phyloP scores from a whole-genome alignment of 2,797 vertebrate genomes.

The Meriones psammophilus region DNA sequence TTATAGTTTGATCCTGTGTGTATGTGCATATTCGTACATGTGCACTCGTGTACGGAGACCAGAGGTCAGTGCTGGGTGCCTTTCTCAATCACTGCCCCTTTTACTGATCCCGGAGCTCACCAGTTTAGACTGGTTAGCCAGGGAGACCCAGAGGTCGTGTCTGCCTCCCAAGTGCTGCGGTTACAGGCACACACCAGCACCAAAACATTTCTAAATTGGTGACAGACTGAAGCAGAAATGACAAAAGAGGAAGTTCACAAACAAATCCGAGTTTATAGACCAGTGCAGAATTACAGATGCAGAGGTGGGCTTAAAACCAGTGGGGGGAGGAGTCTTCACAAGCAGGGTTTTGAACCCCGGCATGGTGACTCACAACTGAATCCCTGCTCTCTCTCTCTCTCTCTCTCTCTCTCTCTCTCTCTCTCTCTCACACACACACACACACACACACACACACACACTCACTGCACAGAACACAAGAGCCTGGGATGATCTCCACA shows the following conservation, averaged over 20 bases:
- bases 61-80: background rate
- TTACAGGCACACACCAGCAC: background rate
- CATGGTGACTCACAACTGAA: background rate
- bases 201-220: background rate
- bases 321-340: background rate
- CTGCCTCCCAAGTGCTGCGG: background rate
- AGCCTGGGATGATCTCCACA: background rate
- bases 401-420: no score
- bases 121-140: background rate
- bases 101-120: background rate
- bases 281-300: background rate
- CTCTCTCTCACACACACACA: no score
- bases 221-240: background rate
- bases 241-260: background rate
- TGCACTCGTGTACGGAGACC: background rate
- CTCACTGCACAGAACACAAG: background rate
- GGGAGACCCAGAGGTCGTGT: background rate
- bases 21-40: background rate
- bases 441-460: background rate
- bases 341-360: background rate
- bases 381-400: background rate
- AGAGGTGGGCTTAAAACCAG: background rate
- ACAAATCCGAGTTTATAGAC: background rate
- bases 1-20: slow-evolving; percentile 14
- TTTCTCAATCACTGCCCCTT: background rate